Conservation (phyloP, 2,113 vertebrate genomes). For the Ceyx melanurus region DNA sequence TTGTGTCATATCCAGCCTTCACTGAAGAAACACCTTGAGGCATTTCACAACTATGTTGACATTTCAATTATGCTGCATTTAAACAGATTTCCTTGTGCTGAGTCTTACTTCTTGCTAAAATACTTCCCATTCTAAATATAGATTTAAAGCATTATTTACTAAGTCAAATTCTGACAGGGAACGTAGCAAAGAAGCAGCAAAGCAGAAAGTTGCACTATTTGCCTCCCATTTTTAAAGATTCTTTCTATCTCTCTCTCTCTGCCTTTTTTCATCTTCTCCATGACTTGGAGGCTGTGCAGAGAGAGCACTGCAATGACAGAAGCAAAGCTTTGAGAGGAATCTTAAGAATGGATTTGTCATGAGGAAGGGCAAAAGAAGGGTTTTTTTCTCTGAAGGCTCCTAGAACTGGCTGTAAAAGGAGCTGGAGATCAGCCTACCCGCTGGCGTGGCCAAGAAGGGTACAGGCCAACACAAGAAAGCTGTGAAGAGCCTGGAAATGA, state of each 20-base stretch:
- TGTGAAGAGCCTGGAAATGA: background rate
- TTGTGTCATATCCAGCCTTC: background rate
- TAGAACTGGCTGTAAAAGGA: background rate
- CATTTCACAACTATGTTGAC: constrained; percentile 16
- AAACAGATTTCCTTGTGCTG: constrained; percentile 19
- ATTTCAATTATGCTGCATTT: constrained; percentile 51
- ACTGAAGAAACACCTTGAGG: constrained; percentile 29
- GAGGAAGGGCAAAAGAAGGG: background rate
- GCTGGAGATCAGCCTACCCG: background rate
- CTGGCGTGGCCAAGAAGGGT: background rate
- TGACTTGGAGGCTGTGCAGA: background rate
- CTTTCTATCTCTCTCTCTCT: background rate
- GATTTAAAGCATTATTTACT: constrained; percentile 1
- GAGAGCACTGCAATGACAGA: background rate
- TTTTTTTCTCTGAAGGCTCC: constrained; percentile 13
- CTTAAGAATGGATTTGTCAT: fast-evolving
- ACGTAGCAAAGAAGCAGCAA: background rate
- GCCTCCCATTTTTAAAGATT: background rate
- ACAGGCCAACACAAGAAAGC: background rate
- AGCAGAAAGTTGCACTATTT: constrained; percentile 17
- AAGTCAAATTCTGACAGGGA: background rate
- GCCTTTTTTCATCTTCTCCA: background rate
- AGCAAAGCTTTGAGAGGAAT: background rate
- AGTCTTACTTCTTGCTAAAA: constrained; percentile 28
- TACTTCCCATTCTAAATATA: constrained; percentile 1